A percentile compares a stretch with the other conserved stretches of the same genome.
Evolutionary conservation across 2,113 vertebrate genomes (phyloP).

Genomic region (Seriola rivoliana): DNA sequence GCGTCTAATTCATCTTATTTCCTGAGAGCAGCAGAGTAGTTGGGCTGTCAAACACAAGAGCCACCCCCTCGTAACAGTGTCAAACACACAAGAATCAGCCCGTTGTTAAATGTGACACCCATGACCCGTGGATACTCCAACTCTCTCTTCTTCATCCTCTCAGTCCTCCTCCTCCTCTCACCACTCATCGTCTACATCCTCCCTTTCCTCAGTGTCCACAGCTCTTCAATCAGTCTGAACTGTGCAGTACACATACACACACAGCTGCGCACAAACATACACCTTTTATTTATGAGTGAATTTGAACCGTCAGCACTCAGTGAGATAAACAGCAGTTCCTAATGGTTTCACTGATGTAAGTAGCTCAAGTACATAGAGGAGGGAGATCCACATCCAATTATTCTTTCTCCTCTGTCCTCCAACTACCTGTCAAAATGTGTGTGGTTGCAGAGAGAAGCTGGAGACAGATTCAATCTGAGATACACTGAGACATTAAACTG

Average conservation of each 20-base stretch:
- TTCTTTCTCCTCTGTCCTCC: slow-evolving; percentile 36
- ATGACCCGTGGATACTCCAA: slow-evolving; percentile 55
- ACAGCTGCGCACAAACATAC: slow-evolving; percentile 29
- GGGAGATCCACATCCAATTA: slow-evolving; percentile 47
- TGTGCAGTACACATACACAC: slow-evolving; percentile 13
- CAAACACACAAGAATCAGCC: slow-evolving; percentile 76
- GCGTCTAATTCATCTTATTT: slow-evolving; percentile 70
- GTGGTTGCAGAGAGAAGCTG: slow-evolving; percentile 26
- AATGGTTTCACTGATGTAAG: slow-evolving; percentile 59
- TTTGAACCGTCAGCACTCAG: slow-evolving; percentile 31
- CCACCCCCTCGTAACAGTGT: slow-evolving; percentile 74
- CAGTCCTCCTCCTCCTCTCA: slow-evolving; percentile 25
- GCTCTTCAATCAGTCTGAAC: slow-evolving; percentile 48
- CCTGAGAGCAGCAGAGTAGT: slow-evolving; percentile 70
- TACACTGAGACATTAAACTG: slow-evolving; percentile 44
- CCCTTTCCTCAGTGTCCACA: slow-evolving; percentile 15
- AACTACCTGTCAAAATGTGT: slow-evolving; percentile 59
- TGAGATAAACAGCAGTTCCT: slow-evolving; percentile 44
- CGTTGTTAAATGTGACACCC: slow-evolving; percentile 68
- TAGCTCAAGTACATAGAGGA: slow-evolving; percentile 44
- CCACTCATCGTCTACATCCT: slow-evolving; percentile 39
- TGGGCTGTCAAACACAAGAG: slow-evolving; percentile 75
- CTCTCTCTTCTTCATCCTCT: slow-evolving; percentile 32
- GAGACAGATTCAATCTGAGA: slow-evolving; percentile 24
- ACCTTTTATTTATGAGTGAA: slow-evolving; percentile 52